Percentiles rank a stretch among this genome's conserved stretches.
These are phyloP conservation scores for Sycophila sp. DNA, from an alignment of 1,140 invertebrate genomes.

Conservation along the genomic window DNA sequence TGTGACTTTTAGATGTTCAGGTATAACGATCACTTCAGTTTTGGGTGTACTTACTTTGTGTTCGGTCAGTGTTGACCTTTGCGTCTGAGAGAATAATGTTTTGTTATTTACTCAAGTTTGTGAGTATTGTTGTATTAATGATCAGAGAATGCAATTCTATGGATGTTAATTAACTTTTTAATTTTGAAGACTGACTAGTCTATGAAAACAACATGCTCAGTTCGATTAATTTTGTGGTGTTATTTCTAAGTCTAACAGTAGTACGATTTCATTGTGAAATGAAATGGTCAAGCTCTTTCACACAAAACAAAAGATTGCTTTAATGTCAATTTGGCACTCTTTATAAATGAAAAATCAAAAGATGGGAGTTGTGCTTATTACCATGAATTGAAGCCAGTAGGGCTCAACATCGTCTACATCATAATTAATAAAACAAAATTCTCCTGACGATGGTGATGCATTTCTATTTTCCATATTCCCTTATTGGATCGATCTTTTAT, in stretches of 20 bases:
- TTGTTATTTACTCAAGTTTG: not conserved
- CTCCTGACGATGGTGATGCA: conserved; percentile 33
- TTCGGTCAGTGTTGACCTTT: too few species aligned
- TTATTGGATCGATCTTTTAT: conserved; percentile 17
- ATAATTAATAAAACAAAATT: conserved; percentile 63
- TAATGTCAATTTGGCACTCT: conserved; percentile 14
- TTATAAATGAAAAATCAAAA: not conserved
- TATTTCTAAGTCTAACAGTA: not conserved
- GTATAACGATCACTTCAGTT: too few species aligned
- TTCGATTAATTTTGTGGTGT: not conserved
- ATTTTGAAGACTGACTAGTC: too few species aligned
- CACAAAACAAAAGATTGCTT: not conserved
- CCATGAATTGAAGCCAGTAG: conserved; percentile 59
- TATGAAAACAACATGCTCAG: not conserved
- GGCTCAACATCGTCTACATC: conserved; percentile 62
- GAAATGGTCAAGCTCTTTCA: not conserved
- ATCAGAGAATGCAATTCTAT: not conserved
- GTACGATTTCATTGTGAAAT: not conserved
- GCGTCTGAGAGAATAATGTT: not conserved
- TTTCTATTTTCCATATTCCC: conserved; percentile 41
- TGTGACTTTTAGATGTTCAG: too few species aligned
- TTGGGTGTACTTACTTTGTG: too few species aligned
- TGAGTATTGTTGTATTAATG: too few species aligned
- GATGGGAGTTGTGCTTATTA: conserved; percentile 30
- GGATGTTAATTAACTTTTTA: not conserved